Conservation (phyloP, 2,888 invertebrate species). For the Amphipoea oculea region DNA sequence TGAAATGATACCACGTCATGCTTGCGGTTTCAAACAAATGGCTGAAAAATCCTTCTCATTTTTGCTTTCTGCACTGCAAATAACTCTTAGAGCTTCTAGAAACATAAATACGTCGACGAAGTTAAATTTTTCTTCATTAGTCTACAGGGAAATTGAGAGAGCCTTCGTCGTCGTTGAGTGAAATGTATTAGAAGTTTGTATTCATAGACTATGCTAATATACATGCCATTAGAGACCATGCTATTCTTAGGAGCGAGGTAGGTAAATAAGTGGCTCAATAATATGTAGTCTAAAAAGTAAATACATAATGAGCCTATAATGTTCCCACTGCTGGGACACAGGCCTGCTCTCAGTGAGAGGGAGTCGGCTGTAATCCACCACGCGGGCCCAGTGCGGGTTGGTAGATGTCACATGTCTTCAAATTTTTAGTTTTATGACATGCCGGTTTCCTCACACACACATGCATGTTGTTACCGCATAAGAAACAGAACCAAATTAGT, state of each 20-base stretch:
- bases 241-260: conserved; percentile 1
- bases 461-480: conserved; percentile 9
- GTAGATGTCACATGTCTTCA: no score
- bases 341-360: no score
- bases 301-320: no score
- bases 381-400: no score
- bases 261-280: conserved; percentile 28
- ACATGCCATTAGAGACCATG: conserved; percentile 35
- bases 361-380: no score
- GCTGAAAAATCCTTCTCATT: conserved; percentile 59
- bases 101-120: conserved; percentile 51
- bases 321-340: no score
- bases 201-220: conserved; percentile 59
- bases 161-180: conserved; percentile 37
- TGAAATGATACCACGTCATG: conserved; percentile 69
- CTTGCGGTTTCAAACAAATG: conserved; percentile 60
- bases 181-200: conserved; percentile 56
- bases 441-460: background rate
- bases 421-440: no score
- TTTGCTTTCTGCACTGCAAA: conserved; percentile 32
- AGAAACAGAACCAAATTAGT: conserved; percentile 50
- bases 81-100: conserved; percentile 42
- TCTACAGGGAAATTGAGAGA: conserved; percentile 49
- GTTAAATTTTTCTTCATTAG: conserved; percentile 57
- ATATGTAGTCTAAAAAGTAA: conserved; percentile 1